phyloP scores from a whole-genome alignment of 1,140 invertebrate genomes.

The Cylas formicarius region DNA sequence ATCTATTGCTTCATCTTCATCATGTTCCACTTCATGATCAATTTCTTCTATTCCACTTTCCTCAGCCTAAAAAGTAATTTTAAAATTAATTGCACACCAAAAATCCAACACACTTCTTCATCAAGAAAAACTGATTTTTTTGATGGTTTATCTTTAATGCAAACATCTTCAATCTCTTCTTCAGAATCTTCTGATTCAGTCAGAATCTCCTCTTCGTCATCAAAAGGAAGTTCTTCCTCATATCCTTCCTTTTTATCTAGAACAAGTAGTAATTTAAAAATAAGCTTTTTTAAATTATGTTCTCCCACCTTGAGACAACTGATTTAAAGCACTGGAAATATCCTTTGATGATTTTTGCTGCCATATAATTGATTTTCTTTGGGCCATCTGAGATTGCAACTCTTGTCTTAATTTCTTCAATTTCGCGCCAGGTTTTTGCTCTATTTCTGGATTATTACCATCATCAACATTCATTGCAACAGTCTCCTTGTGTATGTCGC shows the following conservation, averaged over 20 bases:
- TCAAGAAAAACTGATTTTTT: slow-evolving; percentile 33
- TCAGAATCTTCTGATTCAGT: slow-evolving; percentile 37
- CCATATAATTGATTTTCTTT: slow-evolving; percentile 55
- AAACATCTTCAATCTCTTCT: slow-evolving; percentile 28
- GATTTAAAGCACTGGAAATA: background rate
- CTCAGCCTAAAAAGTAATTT: slow-evolving; percentile 22
- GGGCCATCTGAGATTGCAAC: slow-evolving; percentile 55
- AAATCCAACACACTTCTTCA: slow-evolving; percentile 25
- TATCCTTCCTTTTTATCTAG: slow-evolving; percentile 28
- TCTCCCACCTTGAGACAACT: slow-evolving; percentile 11
- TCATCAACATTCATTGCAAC: slow-evolving; percentile 40
- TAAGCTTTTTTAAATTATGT: slow-evolving; percentile 20
- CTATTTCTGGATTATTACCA: slow-evolving; percentile 31
- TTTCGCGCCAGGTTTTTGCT: slow-evolving; percentile 51
- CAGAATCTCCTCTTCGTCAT: slow-evolving; percentile 36
- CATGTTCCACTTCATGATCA: slow-evolving; percentile 34
- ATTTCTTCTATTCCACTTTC: slow-evolving; percentile 36
- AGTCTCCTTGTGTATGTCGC: slow-evolving; percentile 42
- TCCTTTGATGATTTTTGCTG: slow-evolving; percentile 49
- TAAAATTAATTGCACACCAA: slow-evolving; percentile 6
- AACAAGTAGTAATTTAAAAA: no score
- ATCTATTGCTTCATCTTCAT: slow-evolving; percentile 42
- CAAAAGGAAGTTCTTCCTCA: slow-evolving; percentile 38
- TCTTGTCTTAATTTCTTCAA: slow-evolving; percentile 53
- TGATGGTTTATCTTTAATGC: slow-evolving; percentile 22